Evolutionary conservation across 1,140 invertebrate genomes (phyloP).

Genomic region (Laupala kohalensis): DNA sequence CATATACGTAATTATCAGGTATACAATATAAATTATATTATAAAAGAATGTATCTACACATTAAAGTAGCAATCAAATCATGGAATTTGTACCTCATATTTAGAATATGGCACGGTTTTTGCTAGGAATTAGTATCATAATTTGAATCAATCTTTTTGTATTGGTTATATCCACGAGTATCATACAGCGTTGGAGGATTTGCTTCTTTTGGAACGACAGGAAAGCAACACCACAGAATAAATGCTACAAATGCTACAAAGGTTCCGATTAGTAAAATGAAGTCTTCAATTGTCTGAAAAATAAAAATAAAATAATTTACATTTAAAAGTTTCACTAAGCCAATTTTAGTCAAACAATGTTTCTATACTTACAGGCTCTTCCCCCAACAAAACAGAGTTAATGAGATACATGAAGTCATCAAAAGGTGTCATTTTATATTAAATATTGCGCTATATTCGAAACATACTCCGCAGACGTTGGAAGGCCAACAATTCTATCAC

Average conservation of each 20-base stretch:
- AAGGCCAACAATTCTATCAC: no score
- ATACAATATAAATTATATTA: background rate
- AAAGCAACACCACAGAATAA: slow-evolving; percentile 48
- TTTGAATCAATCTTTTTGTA: slow-evolving; percentile 10
- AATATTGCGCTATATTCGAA: no score
- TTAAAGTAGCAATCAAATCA: background rate
- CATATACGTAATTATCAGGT: background rate
- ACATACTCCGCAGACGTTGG: no score
- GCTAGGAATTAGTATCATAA: slow-evolving; percentile 12
- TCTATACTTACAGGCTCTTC: slow-evolving; percentile 39
- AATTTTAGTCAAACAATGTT: background rate
- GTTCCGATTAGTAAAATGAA: slow-evolving; percentile 46
- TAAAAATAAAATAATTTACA: slow-evolving; percentile 11
- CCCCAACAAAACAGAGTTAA: slow-evolving; percentile 42
- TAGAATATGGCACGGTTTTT: background rate
- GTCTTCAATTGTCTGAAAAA: slow-evolving; percentile 42
- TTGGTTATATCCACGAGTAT: slow-evolving; percentile 10
- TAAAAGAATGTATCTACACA: background rate
- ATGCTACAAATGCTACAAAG: slow-evolving; percentile 44
- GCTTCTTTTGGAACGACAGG: slow-evolving; percentile 41
- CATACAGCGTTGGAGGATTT: slow-evolving; percentile 8
- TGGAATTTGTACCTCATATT: background rate
- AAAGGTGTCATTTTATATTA: slow-evolving; percentile 35
- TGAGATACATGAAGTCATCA: slow-evolving; percentile 42
- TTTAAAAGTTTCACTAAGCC: background rate